A percentile compares a stretch with the other conserved stretches of the same genome.
These are phyloP conservation scores for Gila orcuttii DNA, from an alignment of 2,113 vertebrate species.

Conservation along the genomic window DNA sequence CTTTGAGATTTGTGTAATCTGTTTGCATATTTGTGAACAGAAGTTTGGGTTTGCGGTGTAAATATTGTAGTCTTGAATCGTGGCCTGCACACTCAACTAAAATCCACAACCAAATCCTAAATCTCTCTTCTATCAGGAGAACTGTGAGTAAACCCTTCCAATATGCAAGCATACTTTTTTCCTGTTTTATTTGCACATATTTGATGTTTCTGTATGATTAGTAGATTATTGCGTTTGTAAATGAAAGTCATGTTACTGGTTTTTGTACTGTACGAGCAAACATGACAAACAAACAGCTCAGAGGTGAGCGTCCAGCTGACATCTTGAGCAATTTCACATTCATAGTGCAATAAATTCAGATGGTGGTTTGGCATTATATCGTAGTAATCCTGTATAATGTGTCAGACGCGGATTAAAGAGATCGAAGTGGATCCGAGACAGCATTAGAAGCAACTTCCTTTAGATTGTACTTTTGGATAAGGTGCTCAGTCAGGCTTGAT, in stretches of 20 bases:
- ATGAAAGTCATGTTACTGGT: neutral
- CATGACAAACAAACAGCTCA: conserved; percentile 8
- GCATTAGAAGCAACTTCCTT: conserved; percentile 13
- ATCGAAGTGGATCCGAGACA: conserved; percentile 12
- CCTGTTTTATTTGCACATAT: neutral
- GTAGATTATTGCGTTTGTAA: neutral
- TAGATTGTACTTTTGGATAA: conserved; percentile 1
- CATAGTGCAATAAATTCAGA: neutral
- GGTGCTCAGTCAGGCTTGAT: conserved; percentile 2
- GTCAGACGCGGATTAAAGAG: neutral
- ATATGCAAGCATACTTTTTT: neutral
- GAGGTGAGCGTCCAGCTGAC: neutral
- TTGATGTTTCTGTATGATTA: neutral
- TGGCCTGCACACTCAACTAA: neutral
- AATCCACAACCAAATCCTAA: neutral
- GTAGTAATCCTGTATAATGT: neutral
- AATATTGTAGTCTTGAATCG: conserved; percentile 1
- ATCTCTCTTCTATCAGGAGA: neutral
- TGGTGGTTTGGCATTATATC: neutral
- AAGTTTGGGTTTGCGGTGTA: neutral
- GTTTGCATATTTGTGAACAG: neutral
- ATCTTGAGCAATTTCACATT: conserved; percentile 3
- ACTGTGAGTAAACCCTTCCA: neutral
- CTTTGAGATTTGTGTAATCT: conserved; percentile 5
- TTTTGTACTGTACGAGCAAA: neutral